Evolutionary conservation across 1,140 invertebrate species (phyloP).

Genomic region (Drosophila bocqueti): DNA sequence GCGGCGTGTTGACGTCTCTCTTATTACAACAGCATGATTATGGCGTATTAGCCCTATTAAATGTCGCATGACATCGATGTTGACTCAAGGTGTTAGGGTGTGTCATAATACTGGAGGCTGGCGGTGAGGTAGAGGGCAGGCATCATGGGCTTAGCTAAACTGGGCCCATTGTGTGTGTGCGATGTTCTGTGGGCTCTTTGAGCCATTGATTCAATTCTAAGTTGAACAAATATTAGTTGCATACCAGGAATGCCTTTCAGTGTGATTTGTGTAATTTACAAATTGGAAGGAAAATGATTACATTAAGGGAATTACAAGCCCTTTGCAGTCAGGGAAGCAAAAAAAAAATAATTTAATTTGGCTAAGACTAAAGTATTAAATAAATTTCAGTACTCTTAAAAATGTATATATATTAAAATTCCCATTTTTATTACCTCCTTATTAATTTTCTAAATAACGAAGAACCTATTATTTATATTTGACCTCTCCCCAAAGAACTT

Average conservation of each 20-base stretch:
- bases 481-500: neutral
- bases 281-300: neutral
- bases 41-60: conserved; percentile 78
- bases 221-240: conserved; percentile 2
- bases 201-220: neutral
- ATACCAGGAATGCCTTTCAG: conserved; percentile 1
- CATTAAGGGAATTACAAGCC: neutral
- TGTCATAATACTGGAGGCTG: conserved; percentile 59
- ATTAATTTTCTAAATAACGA: no score
- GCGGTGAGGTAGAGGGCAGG: neutral
- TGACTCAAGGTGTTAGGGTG: conserved; percentile 60
- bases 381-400: neutral
- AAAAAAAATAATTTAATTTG: no score
- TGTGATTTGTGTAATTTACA: neutral
- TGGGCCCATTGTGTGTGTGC: neutral
- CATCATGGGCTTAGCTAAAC: conserved; percentile 19
- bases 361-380: no score
- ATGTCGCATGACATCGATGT: conserved; percentile 61
- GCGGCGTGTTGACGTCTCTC: conserved; percentile 79
- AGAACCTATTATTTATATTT: no score
- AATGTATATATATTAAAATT: no score
- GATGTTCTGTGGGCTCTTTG: neutral
- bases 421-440: no score
- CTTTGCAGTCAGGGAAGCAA: neutral
- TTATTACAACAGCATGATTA: conserved; percentile 80